A percentile compares a stretch with the other conserved stretches of the same genome.
Evolutionary conservation across 2,797 vertebrate genomes (phyloP).

Genomic region (Crotalus adamanteus): DNA sequence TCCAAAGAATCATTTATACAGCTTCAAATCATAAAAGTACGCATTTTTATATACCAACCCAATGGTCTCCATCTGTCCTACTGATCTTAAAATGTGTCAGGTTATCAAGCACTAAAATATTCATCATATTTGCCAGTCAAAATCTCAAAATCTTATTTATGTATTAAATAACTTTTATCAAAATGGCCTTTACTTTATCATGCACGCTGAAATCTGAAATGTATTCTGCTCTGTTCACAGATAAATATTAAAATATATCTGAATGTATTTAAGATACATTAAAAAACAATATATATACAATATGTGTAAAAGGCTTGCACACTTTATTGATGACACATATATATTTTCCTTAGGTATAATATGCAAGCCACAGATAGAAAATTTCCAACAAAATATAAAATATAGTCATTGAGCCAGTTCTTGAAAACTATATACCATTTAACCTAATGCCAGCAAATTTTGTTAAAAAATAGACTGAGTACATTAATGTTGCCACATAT

Average conservation of each 20-base stretch:
- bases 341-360: conserved; percentile 61
- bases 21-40: conserved; percentile 47
- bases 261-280: neutral
- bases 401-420: conserved; percentile 45
- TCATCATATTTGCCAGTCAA: conserved; percentile 55
- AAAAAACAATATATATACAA: conserved; percentile 46
- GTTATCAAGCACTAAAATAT: conserved; percentile 55
- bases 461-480: conserved; percentile 61
- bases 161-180: conserved; percentile 41
- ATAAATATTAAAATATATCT: conserved; percentile 29
- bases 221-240: conserved; percentile 35
- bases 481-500: conserved; percentile 48
- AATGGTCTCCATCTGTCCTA: conserved; percentile 56
- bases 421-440: conserved; percentile 67
- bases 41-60: conserved; percentile 42
- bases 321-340: conserved; percentile 57
- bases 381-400: conserved; percentile 71
- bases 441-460: conserved; percentile 69
- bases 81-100: conserved; percentile 56
- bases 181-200: conserved; percentile 35
- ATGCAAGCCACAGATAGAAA: conserved; percentile 56
- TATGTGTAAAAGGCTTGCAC: conserved; percentile 40
- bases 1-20: conserved; percentile 39
- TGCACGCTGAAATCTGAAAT: conserved; percentile 54
- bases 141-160: conserved; percentile 38